phyloP scores from a whole-genome alignment of 2,797 vertebrate species.

The Notamacropus eugenii region DNA sequence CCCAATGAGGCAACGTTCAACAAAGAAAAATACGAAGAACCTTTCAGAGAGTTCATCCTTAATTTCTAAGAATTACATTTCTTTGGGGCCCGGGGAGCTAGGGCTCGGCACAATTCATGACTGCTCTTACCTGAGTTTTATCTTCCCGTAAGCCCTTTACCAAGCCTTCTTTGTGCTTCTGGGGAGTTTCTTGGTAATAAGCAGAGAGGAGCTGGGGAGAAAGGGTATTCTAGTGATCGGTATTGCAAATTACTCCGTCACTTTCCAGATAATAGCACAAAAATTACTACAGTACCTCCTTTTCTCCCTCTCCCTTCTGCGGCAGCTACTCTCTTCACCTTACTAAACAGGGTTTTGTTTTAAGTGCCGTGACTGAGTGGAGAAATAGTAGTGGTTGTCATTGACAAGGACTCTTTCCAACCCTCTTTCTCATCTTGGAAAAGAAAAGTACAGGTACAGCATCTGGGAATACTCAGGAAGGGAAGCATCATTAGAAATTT shows the following conservation, averaged over 20 bases:
- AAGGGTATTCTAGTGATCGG: neutral
- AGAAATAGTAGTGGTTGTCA: neutral
- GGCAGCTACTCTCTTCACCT: neutral
- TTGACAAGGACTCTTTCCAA: neutral
- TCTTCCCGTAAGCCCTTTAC: neutral
- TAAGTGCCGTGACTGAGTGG: conserved; percentile 21
- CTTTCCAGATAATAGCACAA: neutral
- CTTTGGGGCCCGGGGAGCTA: conserved; percentile 5
- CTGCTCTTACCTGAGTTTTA: neutral
- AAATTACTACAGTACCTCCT: neutral
- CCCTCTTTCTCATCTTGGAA: conserved; percentile 37
- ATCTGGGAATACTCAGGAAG: conserved; percentile 34
- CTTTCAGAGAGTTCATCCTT: neutral
- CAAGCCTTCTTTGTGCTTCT: conserved; percentile 18
- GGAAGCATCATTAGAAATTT: conserved; percentile 52
- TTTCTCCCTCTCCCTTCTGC: neutral
- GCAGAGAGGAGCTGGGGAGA: conserved; percentile 15
- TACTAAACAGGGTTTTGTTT: neutral
- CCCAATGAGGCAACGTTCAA: neutral
- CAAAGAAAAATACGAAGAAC: neutral
- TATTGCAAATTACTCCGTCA: neutral
- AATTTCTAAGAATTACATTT: conserved; percentile 49
- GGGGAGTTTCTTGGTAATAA: conserved; percentile 2
- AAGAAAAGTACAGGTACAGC: conserved; percentile 21
- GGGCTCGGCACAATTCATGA: conserved; percentile 63